phyloP scores from a whole-genome alignment of 2,797 vertebrate species.

The Darevskia nairensis region DNA sequence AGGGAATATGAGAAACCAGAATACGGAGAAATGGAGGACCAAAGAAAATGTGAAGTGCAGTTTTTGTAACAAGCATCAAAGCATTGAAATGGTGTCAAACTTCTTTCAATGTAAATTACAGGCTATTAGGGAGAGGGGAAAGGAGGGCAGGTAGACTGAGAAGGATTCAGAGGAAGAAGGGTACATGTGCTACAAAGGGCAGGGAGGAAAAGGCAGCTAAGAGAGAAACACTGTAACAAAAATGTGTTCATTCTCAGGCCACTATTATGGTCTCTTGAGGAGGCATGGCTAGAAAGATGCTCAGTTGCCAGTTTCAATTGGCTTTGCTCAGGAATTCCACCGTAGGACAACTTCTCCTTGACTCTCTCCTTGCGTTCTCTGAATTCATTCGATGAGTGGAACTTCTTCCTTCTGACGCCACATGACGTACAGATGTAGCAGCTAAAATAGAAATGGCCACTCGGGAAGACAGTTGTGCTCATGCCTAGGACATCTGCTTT shows the following conservation, averaged over 20 bases:
- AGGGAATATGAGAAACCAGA: background rate
- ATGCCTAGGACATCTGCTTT: background rate
- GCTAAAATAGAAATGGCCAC: background rate
- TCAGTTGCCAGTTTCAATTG: constrained; percentile 6
- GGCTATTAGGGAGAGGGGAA: background rate
- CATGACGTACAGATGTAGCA: background rate
- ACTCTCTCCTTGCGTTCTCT: background rate
- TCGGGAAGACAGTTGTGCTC: background rate
- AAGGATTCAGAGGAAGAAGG: too few relatives aligned
- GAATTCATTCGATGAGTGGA: background rate
- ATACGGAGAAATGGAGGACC: background rate
- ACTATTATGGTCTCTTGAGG: background rate
- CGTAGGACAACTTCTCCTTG: background rate
- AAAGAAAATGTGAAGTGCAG: background rate
- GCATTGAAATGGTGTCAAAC: background rate
- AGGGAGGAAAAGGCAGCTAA: background rate
- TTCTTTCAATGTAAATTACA: background rate
- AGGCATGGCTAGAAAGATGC: background rate
- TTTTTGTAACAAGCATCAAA: background rate
- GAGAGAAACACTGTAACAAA: background rate
- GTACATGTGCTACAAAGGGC: background rate
- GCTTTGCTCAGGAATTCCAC: background rate
- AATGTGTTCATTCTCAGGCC: background rate
- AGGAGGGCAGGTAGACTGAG: too few relatives aligned
- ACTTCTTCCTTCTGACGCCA: constrained; percentile 4